These are phyloP conservation scores for Garra rufa DNA, from an alignment of 2,113 vertebrate species.

Conservation along the genomic window DNA sequence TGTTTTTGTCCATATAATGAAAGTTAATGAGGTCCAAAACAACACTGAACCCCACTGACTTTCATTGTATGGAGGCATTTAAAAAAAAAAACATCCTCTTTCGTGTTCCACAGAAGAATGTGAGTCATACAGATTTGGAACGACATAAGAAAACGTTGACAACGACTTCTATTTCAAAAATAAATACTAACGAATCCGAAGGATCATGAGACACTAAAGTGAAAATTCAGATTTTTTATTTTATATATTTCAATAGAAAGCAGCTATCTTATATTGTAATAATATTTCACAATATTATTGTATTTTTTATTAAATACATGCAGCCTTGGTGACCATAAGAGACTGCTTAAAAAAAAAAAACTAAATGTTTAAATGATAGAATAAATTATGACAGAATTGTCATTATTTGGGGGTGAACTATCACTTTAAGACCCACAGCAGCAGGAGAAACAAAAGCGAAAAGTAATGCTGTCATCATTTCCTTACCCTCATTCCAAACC, in stretches of 20 bases:
- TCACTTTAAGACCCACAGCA: slow-evolving; percentile 16
- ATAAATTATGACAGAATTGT: neutral
- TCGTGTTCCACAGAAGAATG: neutral
- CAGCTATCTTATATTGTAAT: neutral
- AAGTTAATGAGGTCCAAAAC: neutral
- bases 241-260: neutral
- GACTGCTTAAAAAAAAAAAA: no score
- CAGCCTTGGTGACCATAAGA: no score
- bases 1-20: neutral
- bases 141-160: neutral
- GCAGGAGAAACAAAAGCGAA: slow-evolving; percentile 58
- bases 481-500: no score
- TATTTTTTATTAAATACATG: no score
- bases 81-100: neutral
- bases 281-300: neutral
- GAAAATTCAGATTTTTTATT: neutral
- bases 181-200: neutral
- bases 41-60: neutral
- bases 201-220: neutral
- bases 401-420: neutral
- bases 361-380: no score
- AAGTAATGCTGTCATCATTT: no score
- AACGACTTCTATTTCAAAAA: no score
- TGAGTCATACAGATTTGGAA: neutral
- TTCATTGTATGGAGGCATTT: neutral